Evolutionary conservation across 2,888 invertebrate species (phyloP), one percentile per base, ranked within the genome.

Genomic region (Taenaris catops): DNA sequence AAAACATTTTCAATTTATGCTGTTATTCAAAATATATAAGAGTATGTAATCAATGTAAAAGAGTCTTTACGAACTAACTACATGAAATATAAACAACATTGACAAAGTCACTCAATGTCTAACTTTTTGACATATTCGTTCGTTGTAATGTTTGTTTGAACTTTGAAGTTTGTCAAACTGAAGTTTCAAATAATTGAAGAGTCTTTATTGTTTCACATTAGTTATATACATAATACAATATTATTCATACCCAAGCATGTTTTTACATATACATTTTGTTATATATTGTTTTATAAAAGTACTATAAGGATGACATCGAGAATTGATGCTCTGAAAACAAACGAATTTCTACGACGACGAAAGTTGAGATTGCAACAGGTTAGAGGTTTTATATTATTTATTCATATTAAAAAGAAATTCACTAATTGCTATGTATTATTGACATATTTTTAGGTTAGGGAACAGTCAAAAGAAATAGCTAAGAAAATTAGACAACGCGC

Each of bases 401-500:
- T 24, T 14, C 4, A 14, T 3, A 3, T 14, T 14, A 14, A 14
- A 23, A 31, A 31, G 2, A 21, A 31, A 21, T 7, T n/a, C 2
- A 19, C n/a, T 2, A 8, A 2, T 4, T 3, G 3, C n/a, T 8
- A 20, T 8, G 21, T 12, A 23, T 16, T 9, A 31, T 23, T 38
- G 18, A 38, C 31, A 46, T 28, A 38, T 27, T 49, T 74, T 57
- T 70, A 87, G 87, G 87, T 87, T 50, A 73, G 87, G 44, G 87
- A 87, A 62, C 87, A 87, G 51, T 87, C 87, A 26, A 87, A 86
- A 63, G 81, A 83, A 34, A 80, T 87, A 32, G 87, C 87, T 6
- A 83, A 78, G 55, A 78, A 75, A 59, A 69, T 87, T 46, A 60
- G 87, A 46, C 73, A 78, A 54, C 78, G 83, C 41, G 73, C 83